Percentiles rank a stretch among this genome's conserved stretches.
Evolutionary conservation across 2,888 invertebrate species (phyloP).

Genomic region (Troides helena): DNA sequence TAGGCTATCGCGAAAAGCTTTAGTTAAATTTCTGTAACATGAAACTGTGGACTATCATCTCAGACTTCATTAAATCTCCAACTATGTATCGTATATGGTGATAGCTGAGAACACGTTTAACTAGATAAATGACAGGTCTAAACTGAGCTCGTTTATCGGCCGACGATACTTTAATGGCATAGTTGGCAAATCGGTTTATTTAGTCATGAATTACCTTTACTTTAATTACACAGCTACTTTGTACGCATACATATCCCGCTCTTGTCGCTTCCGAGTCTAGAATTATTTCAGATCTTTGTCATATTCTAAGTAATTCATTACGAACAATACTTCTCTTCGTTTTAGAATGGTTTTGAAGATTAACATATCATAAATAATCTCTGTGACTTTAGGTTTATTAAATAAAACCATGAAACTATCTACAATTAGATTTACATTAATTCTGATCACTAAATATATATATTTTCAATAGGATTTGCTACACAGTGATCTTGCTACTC

Average conservation of each 20-base stretch:
- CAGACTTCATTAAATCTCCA: neutral
- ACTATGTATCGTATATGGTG: neutral
- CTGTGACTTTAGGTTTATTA: no score
- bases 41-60: neutral
- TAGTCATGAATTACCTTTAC: neutral
- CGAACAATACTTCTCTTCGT: no score
- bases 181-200: slow-evolving; percentile 7
- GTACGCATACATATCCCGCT: neutral
- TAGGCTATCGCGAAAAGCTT: no score
- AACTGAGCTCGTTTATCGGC: neutral
- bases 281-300: neutral
- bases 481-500: no score
- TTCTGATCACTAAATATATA: no score
- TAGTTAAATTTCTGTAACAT: no score
- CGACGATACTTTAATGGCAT: slow-evolving; percentile 2
- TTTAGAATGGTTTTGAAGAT: no score
- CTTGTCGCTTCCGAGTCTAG: neutral
- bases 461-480: no score
- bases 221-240: neutral
- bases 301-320: neutral
- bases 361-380: no score
- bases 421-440: no score
- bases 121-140: slow-evolving; percentile 1
- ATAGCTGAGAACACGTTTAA: slow-evolving; percentile 6
- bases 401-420: no score